Base-by-base conservation (phyloP, 2,797 vertebrate genomes). In the Enteromius viviparus region DNA sequence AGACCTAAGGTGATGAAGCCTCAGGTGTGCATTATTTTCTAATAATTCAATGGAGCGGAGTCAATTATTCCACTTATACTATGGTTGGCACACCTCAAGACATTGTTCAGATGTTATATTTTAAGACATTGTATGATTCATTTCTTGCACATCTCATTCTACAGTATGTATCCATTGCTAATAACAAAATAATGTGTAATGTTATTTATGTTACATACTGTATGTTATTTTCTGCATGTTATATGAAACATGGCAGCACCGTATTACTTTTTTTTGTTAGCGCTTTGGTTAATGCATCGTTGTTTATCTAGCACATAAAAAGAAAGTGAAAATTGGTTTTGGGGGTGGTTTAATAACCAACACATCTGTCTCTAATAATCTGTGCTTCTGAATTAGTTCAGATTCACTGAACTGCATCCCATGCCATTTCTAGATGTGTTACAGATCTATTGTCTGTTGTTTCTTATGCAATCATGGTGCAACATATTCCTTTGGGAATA, bases 391-490 rank as follows among this genome's bases (percentile, higher is more conserved):
- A 70, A 83, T 83, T 58, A 83, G 65, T 83, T 83, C 26, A 34
- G 74, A 83, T 49, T 55, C 64, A 77, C 62, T 83, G 74, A 83
- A 76, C 81, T 77, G 75, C 49, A 62, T 69, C 66, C 12, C 49
- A 65, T 65, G 53, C 53, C 37, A 29, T 75, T 78, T 78, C 32
- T 83, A 37, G 64, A 77, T 86, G 87, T 84, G 89, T 87, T 83
- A 87, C 88, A 86, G 85, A 78, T 65, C 84, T 83, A 84, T 85
- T 87, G 81, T 91, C 77, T 89, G 87, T 85, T 78, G 76, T 91
- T 90, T 83, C 89, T 91, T 90, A 92, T 92, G 92, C 90, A 93
- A 93, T 93, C 90, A 91, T 84, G 88, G 89, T 91, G 89, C 88
- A 89, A 80, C 84, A 72, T 80, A n/a, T 84, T 83, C 91, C 85